Base-by-base conservation (phyloP, 2,888 invertebrate species). In the Calliscelio sp. region DNA sequence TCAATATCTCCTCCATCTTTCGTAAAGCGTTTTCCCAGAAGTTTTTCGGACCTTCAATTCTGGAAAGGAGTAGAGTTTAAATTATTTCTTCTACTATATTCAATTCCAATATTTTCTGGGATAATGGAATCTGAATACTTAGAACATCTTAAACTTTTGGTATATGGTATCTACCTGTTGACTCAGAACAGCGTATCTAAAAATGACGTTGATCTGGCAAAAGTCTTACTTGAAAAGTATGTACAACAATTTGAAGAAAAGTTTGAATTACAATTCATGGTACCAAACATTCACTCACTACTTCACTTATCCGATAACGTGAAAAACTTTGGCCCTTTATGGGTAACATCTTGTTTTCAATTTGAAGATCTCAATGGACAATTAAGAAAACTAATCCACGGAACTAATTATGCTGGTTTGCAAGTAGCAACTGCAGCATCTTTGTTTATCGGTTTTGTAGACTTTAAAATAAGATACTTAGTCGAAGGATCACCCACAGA, bases 31-130 rank as follows among this genome's bases (percentile, higher is more conserved):
- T 11, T 46, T 0, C 70, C 70, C 0, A 10, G 44, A 35, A 5
- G 18, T 7, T n/a, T 71, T 16, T 35, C 18, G 1, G 59, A 71
- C 25, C 3, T 14, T n/a, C 1, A n/a, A 2, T 24, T 59, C 20
- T 35, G 57, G 59, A 71, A 71, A 28, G 57, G 59, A 3, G 3
- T 38, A 1, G 70, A 70, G 25, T 57, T 57, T 6, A 70, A 70
- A 44, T 20, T 44, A 5, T 57, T 38, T 41, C 22, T 70, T 6
- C 24, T 55, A 16, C 14, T 35, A 3, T 70, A 70, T 57, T 70
- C 70, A 4, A 3, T 71, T 1, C 46, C 71, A 18, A 14, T 71
- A 14, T 25, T 71, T 2, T 0, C 8, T 0, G 71, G 49, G 32
- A 11, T 71, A 4, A 46, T 71, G 46, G 2, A 22, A 18, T 18